Percentiles rank a stretch among this genome's conserved stretches.
Evolutionary conservation across 2,113 vertebrate genomes (phyloP).

Genomic region (Baryphthengus martii): DNA sequence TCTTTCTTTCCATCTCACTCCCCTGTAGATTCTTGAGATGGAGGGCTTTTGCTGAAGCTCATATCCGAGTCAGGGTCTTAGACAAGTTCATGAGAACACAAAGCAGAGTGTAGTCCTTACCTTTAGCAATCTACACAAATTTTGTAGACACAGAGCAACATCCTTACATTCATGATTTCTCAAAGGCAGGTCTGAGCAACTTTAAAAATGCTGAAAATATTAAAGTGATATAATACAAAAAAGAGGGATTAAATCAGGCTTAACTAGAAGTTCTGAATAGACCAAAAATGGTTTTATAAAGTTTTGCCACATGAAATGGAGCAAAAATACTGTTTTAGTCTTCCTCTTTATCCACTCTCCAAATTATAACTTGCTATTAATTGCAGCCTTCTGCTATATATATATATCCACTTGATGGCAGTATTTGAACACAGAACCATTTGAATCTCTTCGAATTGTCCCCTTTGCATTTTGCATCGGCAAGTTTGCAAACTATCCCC

Average conservation of each 20-base stretch:
- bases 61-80: neutral
- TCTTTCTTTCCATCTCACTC: neutral
- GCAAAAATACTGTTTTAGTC: neutral
- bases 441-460: rapidly evolving
- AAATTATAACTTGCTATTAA: neutral
- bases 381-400: neutral
- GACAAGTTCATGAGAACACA: neutral
- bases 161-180: neutral
- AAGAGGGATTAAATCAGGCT: neutral
- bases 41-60: neutral
- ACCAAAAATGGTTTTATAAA: neutral
- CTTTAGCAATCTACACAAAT: neutral
- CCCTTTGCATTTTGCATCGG: rapidly evolving
- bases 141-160: neutral
- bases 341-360: neutral
- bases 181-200: neutral
- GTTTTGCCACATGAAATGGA: neutral
- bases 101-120: neutral
- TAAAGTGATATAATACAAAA: neutral
- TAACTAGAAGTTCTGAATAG: neutral
- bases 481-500: neutral
- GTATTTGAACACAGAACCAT: conserved; percentile 21
- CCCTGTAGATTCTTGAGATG: neutral
- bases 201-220: neutral
- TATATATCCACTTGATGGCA: conserved; percentile 56